Conservation (phyloP, 2,888 invertebrate species). For the Drosophila heteroneura region DNA sequence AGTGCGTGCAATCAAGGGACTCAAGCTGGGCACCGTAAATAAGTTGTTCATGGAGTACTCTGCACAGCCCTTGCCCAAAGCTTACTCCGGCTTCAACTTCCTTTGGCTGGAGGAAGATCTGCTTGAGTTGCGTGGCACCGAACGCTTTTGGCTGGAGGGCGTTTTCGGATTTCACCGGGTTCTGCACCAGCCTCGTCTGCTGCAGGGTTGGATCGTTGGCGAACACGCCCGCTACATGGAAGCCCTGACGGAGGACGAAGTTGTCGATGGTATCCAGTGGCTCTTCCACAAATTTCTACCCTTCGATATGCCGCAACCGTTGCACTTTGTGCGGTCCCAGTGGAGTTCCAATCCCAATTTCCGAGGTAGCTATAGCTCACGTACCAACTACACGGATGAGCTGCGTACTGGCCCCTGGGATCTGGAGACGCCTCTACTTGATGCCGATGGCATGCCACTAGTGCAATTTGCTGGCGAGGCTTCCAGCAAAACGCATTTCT, state of each 20-base stretch:
- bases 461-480: constrained; percentile 90
- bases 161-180: constrained; percentile 89
- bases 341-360: constrained; percentile 88
- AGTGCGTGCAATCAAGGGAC: constrained; percentile 86
- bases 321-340: constrained; percentile 86
- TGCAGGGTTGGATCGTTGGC: constrained; percentile 90
- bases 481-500: constrained; percentile 88
- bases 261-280: constrained; percentile 68
- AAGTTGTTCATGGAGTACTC: constrained; percentile 88
- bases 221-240: constrained; percentile 88
- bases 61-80: constrained; percentile 86
- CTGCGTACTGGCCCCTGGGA: constrained; percentile 86
- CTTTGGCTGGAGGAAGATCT: constrained; percentile 87
- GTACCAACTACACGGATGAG: constrained; percentile 87
- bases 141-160: constrained; percentile 87
- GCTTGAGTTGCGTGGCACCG: constrained; percentile 56
- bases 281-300: constrained; percentile 76
- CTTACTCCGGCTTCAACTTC: constrained; percentile 86
- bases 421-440: constrained; percentile 87
- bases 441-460: constrained; percentile 84
- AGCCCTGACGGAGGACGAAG: constrained; percentile 86
- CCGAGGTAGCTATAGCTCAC: constrained; percentile 89
- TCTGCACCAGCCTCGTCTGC: constrained; percentile 87
- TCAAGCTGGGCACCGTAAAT: constrained; percentile 87
- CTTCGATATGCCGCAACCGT: constrained; percentile 69